Evolutionary conservation across 2,113 vertebrate genomes (phyloP).

Genomic region (Microtus richardsoni): DNA sequence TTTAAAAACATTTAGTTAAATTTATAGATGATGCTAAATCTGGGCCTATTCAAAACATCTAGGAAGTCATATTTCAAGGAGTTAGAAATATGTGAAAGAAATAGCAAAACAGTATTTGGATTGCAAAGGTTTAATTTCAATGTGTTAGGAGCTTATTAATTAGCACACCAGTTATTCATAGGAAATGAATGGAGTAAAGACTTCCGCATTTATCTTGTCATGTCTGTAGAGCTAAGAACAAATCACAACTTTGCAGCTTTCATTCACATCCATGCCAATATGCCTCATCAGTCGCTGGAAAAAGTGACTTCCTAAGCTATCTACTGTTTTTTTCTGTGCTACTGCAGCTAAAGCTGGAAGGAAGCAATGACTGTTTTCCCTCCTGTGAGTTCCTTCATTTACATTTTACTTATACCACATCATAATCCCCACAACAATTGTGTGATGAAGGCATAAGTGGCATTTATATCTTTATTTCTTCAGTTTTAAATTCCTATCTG

Average conservation of each 20-base stretch:
- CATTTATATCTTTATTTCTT: constrained; percentile 19
- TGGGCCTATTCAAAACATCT: constrained; percentile 49
- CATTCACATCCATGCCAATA: not conserved
- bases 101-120: constrained; percentile 57
- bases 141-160: constrained; percentile 54
- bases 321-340: not conserved
- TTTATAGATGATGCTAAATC: constrained; percentile 64
- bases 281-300: not conserved
- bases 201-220: not conserved
- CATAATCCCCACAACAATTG: not conserved
- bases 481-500: constrained; percentile 40
- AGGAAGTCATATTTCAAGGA: constrained; percentile 58
- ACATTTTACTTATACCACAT: constrained; percentile 29
- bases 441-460: not conserved
- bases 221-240: constrained; percentile 48
- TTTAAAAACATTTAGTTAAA: constrained; percentile 54
- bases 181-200: not conserved
- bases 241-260: not conserved
- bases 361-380: not conserved
- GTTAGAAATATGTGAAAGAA: constrained; percentile 70
- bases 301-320: constrained; percentile 13
- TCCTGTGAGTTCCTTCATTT: not conserved
- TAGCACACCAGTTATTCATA: constrained; percentile 33
- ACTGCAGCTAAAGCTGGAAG: constrained; percentile 10
- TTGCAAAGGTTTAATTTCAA: constrained; percentile 47